Base-by-base conservation (phyloP, 2,113 vertebrate genomes). In the Petrocephalus microphthalmus region DNA sequence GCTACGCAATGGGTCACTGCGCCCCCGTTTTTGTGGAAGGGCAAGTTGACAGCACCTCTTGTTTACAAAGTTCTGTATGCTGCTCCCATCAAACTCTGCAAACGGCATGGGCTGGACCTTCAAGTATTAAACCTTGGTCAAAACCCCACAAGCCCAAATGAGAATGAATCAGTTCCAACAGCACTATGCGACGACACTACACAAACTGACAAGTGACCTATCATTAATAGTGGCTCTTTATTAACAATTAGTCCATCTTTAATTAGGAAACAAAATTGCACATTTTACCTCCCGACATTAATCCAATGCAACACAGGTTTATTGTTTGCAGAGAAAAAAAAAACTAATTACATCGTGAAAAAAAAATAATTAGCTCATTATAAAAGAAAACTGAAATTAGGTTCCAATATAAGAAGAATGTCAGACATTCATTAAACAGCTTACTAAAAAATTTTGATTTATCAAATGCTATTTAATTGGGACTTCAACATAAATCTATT, bases 201-300 rank as follows among this genome's bases (percentile, higher is more conserved):
- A 87, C 56, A 90, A 78, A 88, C 52, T 89, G 90, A 52, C 89
- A 85, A 90, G 91, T 90, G 90, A 93, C 87, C 89, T 90, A 47
- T 45, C 47, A 89, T 88, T 86, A 90, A 89, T 92, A 91, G 92
- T 37, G 88, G 88, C 42, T 81, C 71, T 91, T 91, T 92, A 91
- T 91, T 89, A 90, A 90, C 87, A 91, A 93, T 91, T 92, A 92
- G 93, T 90, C 89, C 85, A 86, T 74, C 83, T 88, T 91, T 91
- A 90, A 92, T 91, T 86, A 92, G 88, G 90, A 88, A 82, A 90
- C 87, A 89, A 90, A 89, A 93, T 89, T 87, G 85, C 87, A 85
- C 89, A 56, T 87, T 88, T 90, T 25, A 54, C 37, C 53, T 54
- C 47, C 51, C 22, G 51, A 86, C 60, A 57, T 84, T 89, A 90